A percentile compares a stretch with the other conserved stretches of the same genome.
These are phyloP conservation scores for Euthynnus affinis DNA, from an alignment of 2,797 vertebrate species.

Conservation along the genomic window DNA sequence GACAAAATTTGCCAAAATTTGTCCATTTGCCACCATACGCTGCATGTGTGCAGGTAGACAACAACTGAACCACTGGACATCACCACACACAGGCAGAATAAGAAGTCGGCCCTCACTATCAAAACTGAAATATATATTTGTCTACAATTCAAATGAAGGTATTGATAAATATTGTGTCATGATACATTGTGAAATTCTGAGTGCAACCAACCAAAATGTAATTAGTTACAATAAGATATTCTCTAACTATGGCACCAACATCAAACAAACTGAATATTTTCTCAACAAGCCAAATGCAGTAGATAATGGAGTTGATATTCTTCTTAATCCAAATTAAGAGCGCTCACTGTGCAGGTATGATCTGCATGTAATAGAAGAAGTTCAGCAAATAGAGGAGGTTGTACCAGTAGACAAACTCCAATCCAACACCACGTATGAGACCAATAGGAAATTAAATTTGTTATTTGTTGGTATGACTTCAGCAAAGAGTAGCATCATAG, in stretches of 20 bases:
- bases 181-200: too few species aligned
- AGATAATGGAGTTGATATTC: constrained; percentile 64
- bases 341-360: constrained; percentile 59
- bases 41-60: constrained; percentile 48
- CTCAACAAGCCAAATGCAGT: constrained; percentile 41
- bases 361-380: constrained; percentile 72
- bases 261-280: constrained; percentile 19
- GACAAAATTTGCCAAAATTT: background rate
- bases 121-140: too few species aligned
- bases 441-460: fast-evolving
- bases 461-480: background rate
- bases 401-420: constrained; percentile 28
- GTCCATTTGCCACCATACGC: constrained; percentile 35
- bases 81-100: constrained; percentile 28
- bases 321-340: constrained; percentile 69
- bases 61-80: constrained; percentile 36
- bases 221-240: too few species aligned
- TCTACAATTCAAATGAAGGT: too few species aligned
- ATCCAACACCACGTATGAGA: fast-evolving
- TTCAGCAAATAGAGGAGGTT: constrained; percentile 57
- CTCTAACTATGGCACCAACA: fast-evolving
- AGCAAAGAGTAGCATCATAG: background rate
- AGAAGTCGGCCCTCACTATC: too few species aligned
- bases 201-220: too few species aligned
- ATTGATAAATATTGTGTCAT: too few species aligned